Conservation (phyloP, 1,140 invertebrate species). For the Bombus picipes region DNA sequence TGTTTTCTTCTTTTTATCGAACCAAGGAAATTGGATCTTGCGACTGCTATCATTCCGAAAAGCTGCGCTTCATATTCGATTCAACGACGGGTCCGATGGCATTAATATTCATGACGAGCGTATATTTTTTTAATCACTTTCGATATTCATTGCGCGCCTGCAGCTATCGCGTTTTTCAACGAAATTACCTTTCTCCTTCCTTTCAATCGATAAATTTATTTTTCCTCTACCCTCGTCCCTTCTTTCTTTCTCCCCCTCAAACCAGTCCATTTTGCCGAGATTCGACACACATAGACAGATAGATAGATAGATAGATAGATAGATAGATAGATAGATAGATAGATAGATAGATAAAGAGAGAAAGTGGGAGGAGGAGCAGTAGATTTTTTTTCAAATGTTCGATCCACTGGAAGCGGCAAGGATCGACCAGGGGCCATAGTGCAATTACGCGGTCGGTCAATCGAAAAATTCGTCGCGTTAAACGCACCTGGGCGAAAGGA, state of each 20-base stretch:
- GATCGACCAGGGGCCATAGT: not conserved
- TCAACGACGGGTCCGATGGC: not conserved
- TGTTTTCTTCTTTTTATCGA: not conserved
- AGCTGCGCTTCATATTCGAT: not conserved
- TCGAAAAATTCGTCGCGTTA: slow-evolving; percentile 12
- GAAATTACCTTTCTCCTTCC: slow-evolving; percentile 7
- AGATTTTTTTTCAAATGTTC: slow-evolving; percentile 29
- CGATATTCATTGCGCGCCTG: not conserved
- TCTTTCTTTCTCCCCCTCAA: no score
- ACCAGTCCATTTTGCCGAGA: not conserved
- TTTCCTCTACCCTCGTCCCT: not conserved
- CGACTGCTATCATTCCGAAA: not conserved
- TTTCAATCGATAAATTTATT: slow-evolving; percentile 17
- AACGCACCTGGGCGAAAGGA: slow-evolving; percentile 12
- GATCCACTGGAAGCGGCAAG: not conserved
- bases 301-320: not conserved
- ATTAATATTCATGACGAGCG: slow-evolving; percentile 10
- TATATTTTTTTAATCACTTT: slow-evolving; percentile 14
- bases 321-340: no score
- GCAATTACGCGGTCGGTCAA: slow-evolving; percentile 21
- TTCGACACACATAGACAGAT: not conserved
- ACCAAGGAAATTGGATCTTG: not conserved
- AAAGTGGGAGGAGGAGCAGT: not conserved
- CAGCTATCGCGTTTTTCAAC: slow-evolving; percentile 7
- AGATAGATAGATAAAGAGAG: not conserved